Conservation (phyloP, 2,797 vertebrate species). For the Aplochiton taeniatus region DNA sequence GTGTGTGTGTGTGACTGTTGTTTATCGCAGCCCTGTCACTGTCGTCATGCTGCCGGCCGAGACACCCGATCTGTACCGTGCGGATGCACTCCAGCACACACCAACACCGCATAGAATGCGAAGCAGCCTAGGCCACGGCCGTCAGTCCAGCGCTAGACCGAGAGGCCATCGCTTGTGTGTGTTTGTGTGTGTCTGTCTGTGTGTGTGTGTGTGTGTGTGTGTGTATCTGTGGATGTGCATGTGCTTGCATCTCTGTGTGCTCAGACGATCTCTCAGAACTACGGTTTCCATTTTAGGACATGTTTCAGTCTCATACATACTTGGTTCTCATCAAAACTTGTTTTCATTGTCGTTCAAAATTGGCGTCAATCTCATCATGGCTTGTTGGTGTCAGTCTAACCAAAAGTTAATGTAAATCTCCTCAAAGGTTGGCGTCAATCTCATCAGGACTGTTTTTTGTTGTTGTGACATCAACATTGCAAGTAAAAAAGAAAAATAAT, state of each 20-base stretch:
- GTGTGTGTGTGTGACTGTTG: conserved; percentile 38
- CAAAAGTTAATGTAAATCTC: too few relatives aligned
- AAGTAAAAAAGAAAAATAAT: too few relatives aligned
- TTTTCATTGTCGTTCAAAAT: too few relatives aligned
- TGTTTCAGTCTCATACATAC: too few relatives aligned
- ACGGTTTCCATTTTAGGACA: too few relatives aligned
- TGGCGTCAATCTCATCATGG: too few relatives aligned
- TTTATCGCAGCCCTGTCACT: conserved; percentile 66
- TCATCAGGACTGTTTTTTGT: too few relatives aligned
- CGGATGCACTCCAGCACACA: conserved; percentile 61
- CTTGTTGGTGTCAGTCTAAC: too few relatives aligned
- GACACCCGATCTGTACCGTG: conserved; percentile 64
- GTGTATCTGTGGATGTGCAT: not conserved
- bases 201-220: not conserved
- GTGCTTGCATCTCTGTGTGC: not conserved
- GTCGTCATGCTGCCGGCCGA: conserved; percentile 50
- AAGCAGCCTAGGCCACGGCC: conserved; percentile 48
- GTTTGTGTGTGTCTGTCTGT: conserved; percentile 16
- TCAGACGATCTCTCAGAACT: not conserved
- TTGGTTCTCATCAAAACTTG: too few relatives aligned
- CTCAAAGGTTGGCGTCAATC: too few relatives aligned
- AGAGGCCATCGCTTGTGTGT: conserved; percentile 22
- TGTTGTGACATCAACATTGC: too few relatives aligned
- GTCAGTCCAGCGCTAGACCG: conserved; percentile 44
- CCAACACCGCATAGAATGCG: conserved; percentile 55